Evolutionary conservation across 2,888 invertebrate genomes (phyloP).

Genomic region (Plebejus melissa): DNA sequence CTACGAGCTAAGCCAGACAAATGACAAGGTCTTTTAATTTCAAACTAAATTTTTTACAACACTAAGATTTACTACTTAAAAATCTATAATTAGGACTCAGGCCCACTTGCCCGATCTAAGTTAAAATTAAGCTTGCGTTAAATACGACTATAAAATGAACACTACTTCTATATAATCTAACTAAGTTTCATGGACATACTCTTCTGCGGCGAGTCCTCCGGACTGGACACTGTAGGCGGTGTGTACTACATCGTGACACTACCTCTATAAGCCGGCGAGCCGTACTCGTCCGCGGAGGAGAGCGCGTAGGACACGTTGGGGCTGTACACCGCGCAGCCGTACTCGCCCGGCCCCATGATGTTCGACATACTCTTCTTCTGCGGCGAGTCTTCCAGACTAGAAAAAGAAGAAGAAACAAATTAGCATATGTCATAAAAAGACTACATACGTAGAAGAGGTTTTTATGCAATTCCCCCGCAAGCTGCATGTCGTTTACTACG

Average conservation of each 20-base stretch:
- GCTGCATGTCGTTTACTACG: no score
- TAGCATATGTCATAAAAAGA: no score
- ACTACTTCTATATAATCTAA: no score
- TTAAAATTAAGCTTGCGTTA: no score
- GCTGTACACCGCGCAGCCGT: slow-evolving; percentile 54
- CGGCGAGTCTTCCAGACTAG: slow-evolving; percentile 73
- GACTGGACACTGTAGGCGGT: slow-evolving; percentile 42
- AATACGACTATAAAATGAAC: no score
- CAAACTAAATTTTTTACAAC: not conserved
- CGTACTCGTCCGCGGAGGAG: no score
- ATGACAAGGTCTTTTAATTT: not conserved
- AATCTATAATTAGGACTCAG: not conserved
- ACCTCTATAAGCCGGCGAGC: no score
- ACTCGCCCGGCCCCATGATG: slow-evolving; percentile 59
- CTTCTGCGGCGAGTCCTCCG: slow-evolving; percentile 76
- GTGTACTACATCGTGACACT: no score
- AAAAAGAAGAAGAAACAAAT: slow-evolving; percentile 35
- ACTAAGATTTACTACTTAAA: not conserved
- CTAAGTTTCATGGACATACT: slow-evolving; percentile 42
- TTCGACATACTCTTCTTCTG: slow-evolving; percentile 67
- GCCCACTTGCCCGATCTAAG: not conserved
- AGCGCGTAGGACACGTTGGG: no score
- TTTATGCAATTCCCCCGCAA: no score
- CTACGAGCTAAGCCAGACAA: not conserved
- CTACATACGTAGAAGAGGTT: no score